Base-by-base conservation (phyloP, 2,888 invertebrate genomes). In the Cephalotes varians region DNA sequence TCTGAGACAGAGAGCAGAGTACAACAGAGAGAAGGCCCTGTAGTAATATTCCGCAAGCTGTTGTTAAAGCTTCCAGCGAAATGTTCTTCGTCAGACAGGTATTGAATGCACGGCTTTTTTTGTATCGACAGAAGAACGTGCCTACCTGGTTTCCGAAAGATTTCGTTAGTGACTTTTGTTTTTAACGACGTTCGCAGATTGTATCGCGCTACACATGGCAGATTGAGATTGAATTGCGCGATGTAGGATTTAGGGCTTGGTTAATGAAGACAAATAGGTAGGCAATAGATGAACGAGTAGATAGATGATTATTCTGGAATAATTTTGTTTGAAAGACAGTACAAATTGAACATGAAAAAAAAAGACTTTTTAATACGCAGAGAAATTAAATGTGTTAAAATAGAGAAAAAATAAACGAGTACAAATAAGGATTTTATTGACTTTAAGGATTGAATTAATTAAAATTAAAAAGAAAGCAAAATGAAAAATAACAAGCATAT, bases 41-140 rank as follows among this genome's bases (percentile, higher is more conserved):
- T 58, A 58, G 82, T 85, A 76, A 83, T 86, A 83, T 86, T 85
- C 82, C 72, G 71, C 86, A 80, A 85, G 80, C 81, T 67, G 83
- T 87, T 82, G 77, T 80, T 79, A 65, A 74, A 81, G 80, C 82
- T 28, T 49, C 62, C 34, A 49, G 67, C 62, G 56, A 84, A 81
- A 85, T 81, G 40, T 49, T 37, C 69, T 84, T 72, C 47, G 40
- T 65, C 64, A 65, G 58, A 49, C 51, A 40, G 47, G 40, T 69
- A 83, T 73, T 67, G 83, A 83, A 76, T 28, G 49, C 37, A 49
- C 58, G 47, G 9, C 47, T 49, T 76, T 76, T 49, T 54, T 56
- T 7, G 76, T 37, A 34, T 76, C 37, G 47, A 56, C 49, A 37
- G 18, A 40, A 18, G 25, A 49, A 10, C 34, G 15, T n/a, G n/a